Conservation (phyloP, 1,140 invertebrate species). For the Drosophila quadrilineata region DNA sequence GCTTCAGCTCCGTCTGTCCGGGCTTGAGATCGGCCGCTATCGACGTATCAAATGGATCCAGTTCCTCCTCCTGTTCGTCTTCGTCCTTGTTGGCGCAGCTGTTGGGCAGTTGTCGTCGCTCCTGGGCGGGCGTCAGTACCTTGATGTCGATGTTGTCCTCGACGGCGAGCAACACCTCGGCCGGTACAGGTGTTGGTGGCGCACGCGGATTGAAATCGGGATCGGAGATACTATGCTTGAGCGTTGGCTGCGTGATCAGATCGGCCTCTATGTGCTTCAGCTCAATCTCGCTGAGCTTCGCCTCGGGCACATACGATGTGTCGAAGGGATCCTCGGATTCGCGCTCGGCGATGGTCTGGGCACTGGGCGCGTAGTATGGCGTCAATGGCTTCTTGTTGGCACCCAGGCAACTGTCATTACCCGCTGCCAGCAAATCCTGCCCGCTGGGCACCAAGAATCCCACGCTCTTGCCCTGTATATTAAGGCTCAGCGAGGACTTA, state of each 20-base stretch:
- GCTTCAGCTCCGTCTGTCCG: slow-evolving; percentile 89
- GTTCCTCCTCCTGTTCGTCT: slow-evolving; percentile 59
- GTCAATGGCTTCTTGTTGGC: slow-evolving; percentile 87
- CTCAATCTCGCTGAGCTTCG: slow-evolving; percentile 88
- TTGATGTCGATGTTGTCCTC: slow-evolving; percentile 86
- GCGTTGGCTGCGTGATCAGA: slow-evolving; percentile 80
- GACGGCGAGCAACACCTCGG: slow-evolving; percentile 83
- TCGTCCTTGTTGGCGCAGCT: not conserved
- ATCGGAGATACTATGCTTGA: slow-evolving; percentile 82
- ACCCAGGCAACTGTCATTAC: slow-evolving; percentile 82
- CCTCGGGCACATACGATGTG: slow-evolving; percentile 88
- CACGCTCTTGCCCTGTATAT: slow-evolving; percentile 85
- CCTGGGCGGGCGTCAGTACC: slow-evolving; percentile 85
- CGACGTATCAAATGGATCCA: slow-evolving; percentile 91
- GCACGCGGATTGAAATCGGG: slow-evolving; percentile 84
- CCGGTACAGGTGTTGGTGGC: slow-evolving; percentile 82
- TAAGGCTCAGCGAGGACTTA: slow-evolving; percentile 77
- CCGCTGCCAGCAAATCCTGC: slow-evolving; percentile 71
- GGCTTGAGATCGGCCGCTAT: slow-evolving; percentile 88
- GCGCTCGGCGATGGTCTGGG: slow-evolving; percentile 83
- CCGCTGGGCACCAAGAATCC: slow-evolving; percentile 86
- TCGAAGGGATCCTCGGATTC: slow-evolving; percentile 90
- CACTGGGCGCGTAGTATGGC: slow-evolving; percentile 87
- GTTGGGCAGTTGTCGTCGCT: slow-evolving; percentile 55
- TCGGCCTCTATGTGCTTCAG: slow-evolving; percentile 88